Percentiles rank a stretch among this genome's conserved stretches.
phyloP scores from a whole-genome alignment of 2,797 vertebrate species.

The Channa striata region DNA sequence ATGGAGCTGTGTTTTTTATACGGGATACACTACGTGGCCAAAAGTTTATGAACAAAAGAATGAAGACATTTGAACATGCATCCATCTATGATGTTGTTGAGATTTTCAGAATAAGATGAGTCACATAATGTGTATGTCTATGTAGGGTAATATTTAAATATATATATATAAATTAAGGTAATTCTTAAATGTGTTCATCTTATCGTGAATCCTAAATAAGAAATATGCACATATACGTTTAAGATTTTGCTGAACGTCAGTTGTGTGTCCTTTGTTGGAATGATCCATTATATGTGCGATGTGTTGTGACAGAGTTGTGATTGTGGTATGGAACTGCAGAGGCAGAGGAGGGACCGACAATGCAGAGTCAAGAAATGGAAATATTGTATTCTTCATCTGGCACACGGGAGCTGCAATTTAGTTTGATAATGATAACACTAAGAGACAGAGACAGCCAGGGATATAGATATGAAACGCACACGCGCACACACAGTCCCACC shows the following conservation, averaged over 20 bases:
- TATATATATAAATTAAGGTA: neutral
- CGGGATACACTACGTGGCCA: neutral
- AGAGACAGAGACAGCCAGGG: constrained; percentile 71
- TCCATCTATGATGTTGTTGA: too few relatives aligned
- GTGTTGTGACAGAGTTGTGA: constrained; percentile 75
- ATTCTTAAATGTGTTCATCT: neutral
- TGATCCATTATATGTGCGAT: constrained; percentile 68
- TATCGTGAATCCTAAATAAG: neutral
- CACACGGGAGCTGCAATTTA: constrained; percentile 68
- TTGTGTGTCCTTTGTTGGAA: neutral
- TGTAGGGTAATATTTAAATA: too few relatives aligned
- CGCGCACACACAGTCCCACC: constrained; percentile 32
- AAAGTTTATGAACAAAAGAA: too few relatives aligned
- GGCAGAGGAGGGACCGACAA: constrained; percentile 30
- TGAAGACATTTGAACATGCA: too few relatives aligned
- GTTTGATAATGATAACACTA: constrained; percentile 79
- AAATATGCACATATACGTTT: neutral
- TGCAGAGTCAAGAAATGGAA: constrained; percentile 68
- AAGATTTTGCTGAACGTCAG: constrained; percentile 24
- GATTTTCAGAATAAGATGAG: too few relatives aligned
- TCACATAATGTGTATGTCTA: too few relatives aligned
- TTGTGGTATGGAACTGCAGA: constrained; percentile 55
- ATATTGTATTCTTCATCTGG: constrained; percentile 78
- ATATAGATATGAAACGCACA: constrained; percentile 44
- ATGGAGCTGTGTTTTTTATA: neutral